These are phyloP conservation scores for Catharus fuscescens DNA, from an alignment of 2,113 vertebrate genomes.

Conservation along the genomic window DNA sequence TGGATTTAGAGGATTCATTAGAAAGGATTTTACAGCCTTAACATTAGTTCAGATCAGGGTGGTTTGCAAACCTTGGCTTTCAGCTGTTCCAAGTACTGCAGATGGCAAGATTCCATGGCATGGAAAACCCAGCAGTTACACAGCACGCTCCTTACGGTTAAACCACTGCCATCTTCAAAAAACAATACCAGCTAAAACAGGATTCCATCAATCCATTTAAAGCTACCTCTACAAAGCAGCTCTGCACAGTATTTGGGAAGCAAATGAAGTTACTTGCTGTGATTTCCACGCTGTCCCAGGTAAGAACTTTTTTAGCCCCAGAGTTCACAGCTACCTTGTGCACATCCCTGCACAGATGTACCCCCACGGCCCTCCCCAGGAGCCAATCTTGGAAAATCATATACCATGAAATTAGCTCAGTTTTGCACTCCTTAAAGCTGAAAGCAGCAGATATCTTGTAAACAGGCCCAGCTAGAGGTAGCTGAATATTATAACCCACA, in stretches of 20 bases:
- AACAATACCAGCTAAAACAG: background rate
- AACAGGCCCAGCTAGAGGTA: background rate
- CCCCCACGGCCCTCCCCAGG: background rate
- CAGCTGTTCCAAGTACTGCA: accelerated
- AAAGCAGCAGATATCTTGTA: background rate
- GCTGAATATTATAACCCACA: background rate
- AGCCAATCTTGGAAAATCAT: background rate
- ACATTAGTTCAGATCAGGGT: background rate
- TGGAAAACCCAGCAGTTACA: background rate
- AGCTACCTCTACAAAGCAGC: background rate
- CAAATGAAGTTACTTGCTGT: background rate
- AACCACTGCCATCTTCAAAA: background rate
- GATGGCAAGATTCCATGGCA: accelerated
- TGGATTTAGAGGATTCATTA: constrained; percentile 25
- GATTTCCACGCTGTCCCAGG: background rate
- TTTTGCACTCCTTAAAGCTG: background rate
- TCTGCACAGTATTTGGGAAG: background rate
- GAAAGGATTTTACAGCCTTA: constrained; percentile 5
- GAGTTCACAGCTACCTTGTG: background rate
- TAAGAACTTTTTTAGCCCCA: accelerated
- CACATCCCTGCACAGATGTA: background rate
- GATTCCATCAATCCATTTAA: background rate
- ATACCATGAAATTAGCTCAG: background rate
- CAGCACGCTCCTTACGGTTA: accelerated
- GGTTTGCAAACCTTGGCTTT: background rate